These are phyloP conservation scores for Symphodus melops DNA, from an alignment of 2,113 vertebrate species.

Conservation along the genomic window DNA sequence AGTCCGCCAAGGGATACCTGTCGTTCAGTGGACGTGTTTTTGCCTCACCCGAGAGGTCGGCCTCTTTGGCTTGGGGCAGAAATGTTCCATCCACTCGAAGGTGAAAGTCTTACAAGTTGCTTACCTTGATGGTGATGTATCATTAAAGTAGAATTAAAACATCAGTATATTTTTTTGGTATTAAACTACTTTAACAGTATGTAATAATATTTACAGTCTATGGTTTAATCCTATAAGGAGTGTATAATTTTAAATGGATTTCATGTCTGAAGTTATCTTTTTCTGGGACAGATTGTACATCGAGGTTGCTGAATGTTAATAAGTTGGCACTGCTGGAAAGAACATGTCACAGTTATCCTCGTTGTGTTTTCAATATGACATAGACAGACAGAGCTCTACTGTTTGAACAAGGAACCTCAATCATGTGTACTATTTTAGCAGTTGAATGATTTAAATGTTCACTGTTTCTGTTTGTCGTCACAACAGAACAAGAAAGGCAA, in stretches of 20 bases:
- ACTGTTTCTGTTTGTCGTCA: too few relatives aligned
- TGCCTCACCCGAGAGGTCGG: conserved; percentile 60
- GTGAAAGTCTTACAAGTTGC: conserved; percentile 24
- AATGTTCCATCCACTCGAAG: conserved; percentile 12
- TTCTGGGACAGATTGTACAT: not conserved
- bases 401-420: too few relatives aligned
- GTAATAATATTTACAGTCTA: not conserved
- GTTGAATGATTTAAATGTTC: too few relatives aligned
- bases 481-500: too few relatives aligned
- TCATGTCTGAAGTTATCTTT: not conserved
- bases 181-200: not conserved
- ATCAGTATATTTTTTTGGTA: not conserved
- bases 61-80: conserved; percentile 47
- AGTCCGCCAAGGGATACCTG: conserved; percentile 49
- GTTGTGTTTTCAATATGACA: not conserved
- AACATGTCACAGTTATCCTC: not conserved
- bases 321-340: not conserved
- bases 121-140: not conserved
- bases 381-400: too few relatives aligned
- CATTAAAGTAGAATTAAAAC: too few relatives aligned
- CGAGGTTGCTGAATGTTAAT: not conserved
- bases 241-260: conserved; percentile 3
- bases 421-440: too few relatives aligned
- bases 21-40: conserved; percentile 50
- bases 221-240: too few relatives aligned